Evolutionary conservation across 2,888 invertebrate genomes (phyloP).

Genomic region (Agonum fuliginosum): DNA sequence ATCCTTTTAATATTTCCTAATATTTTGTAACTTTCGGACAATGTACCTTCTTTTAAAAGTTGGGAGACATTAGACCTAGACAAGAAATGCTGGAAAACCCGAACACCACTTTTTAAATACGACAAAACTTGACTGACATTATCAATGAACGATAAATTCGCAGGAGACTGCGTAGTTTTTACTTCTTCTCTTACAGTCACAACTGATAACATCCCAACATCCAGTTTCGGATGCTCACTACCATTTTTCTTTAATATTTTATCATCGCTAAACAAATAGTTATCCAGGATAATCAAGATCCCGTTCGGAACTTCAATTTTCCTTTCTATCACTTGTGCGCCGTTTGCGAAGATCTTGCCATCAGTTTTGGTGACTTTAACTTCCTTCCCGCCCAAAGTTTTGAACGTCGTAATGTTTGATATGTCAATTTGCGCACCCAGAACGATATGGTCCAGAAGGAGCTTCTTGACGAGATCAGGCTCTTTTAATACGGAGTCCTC

Average conservation of each 20-base stretch:
- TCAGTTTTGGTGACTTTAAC: slow-evolving; percentile 69
- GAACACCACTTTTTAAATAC: slow-evolving; percentile 78
- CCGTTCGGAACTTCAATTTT: slow-evolving; percentile 72
- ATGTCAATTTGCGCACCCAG: slow-evolving; percentile 75
- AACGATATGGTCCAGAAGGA: slow-evolving; percentile 78
- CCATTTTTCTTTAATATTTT: slow-evolving; percentile 63
- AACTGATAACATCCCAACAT: slow-evolving; percentile 64
- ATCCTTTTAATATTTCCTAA: background rate
- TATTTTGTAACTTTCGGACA: slow-evolving; percentile 52
- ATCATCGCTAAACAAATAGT: slow-evolving; percentile 73
- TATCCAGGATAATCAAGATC: slow-evolving; percentile 71
- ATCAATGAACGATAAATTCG: slow-evolving; percentile 72
- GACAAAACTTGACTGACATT: slow-evolving; percentile 75
- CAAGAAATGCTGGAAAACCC: slow-evolving; percentile 79
- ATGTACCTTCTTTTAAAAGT: slow-evolving; percentile 74
- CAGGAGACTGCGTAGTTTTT: slow-evolving; percentile 58
- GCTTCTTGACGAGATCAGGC: slow-evolving; percentile 75
- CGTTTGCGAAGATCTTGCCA: slow-evolving; percentile 71
- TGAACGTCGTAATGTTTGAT: slow-evolving; percentile 73
- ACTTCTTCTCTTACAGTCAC: slow-evolving; percentile 67
- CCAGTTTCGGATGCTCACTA: slow-evolving; percentile 62
- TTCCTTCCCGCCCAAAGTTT: slow-evolving; percentile 72
- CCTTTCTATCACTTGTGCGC: slow-evolving; percentile 71
- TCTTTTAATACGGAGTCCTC: slow-evolving; percentile 72
- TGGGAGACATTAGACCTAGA: slow-evolving; percentile 78